A percentile compares a stretch with the other conserved stretches of the same genome.
These are phyloP conservation scores for Dicaeum eximium DNA, from an alignment of 2,113 vertebrate species.

Conservation along the genomic window DNA sequence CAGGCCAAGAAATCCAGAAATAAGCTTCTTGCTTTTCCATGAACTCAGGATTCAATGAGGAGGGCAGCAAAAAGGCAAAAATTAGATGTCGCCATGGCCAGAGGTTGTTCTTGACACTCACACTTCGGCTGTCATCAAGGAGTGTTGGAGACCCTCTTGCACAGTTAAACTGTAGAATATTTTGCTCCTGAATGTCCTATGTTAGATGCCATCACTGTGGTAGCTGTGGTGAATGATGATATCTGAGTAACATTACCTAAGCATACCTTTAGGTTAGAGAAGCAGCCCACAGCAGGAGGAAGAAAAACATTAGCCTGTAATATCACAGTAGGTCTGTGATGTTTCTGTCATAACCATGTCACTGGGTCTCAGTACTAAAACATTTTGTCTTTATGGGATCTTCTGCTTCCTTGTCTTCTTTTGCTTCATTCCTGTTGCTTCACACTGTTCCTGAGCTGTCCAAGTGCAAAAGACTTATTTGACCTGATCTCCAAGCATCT, in stretches of 20 bases:
- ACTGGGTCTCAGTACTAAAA: background rate
- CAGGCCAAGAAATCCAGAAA: background rate
- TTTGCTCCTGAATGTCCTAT: background rate
- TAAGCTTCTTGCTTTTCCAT: background rate
- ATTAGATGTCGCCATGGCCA: accelerated
- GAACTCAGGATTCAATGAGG: background rate
- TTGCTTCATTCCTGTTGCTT: background rate
- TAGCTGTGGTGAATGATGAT: background rate
- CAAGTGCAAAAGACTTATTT: background rate
- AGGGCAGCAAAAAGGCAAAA: background rate
- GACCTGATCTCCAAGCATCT: background rate
- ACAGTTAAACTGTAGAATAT: background rate
- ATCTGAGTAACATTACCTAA: background rate
- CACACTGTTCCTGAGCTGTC: background rate
- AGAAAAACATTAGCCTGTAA: background rate
- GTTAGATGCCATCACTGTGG: background rate
- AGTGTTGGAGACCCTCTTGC: background rate
- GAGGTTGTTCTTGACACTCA: background rate
- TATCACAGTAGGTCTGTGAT: background rate
- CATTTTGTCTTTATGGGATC: background rate
- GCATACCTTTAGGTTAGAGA: background rate
- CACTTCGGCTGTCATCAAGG: background rate
- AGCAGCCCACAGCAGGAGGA: background rate
- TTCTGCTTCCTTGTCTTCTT: background rate
- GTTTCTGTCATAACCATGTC: background rate